These are phyloP conservation scores for Zootermopsis nevadensis DNA, from an alignment of 2,888 invertebrate species.

Conservation along the genomic window DNA sequence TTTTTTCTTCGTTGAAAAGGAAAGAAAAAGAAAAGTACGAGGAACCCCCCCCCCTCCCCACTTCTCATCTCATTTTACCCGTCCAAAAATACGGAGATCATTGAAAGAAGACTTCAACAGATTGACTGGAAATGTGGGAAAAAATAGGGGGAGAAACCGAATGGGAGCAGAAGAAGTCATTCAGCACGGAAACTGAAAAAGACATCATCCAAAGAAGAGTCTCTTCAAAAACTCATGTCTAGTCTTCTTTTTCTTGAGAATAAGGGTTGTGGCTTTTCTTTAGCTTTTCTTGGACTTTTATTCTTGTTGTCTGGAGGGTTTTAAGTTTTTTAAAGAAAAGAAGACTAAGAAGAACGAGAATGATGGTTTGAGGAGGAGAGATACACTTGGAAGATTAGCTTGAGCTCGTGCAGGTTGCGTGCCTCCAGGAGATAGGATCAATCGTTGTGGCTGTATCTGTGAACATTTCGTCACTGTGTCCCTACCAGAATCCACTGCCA, in stretches of 20 bases:
- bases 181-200: slow-evolving; percentile 41
- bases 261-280: slow-evolving; percentile 36
- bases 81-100: slow-evolving; percentile 43
- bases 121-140: slow-evolving; percentile 46
- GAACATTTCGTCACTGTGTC: slow-evolving; percentile 7
- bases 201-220: slow-evolving; percentile 35
- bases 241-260: slow-evolving; percentile 29
- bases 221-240: slow-evolving; percentile 39
- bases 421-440: slow-evolving; percentile 19
- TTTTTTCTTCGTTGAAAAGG: slow-evolving; percentile 38
- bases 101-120: slow-evolving; percentile 46
- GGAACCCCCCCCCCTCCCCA: slow-evolving; percentile 7
- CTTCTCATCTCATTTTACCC: slow-evolving; percentile 17
- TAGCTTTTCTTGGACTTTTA: slow-evolving; percentile 39
- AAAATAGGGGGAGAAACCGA: not conserved
- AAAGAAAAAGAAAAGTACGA: slow-evolving; percentile 7
- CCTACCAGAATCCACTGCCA: not conserved
- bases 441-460: slow-evolving; percentile 7
- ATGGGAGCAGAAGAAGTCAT: slow-evolving; percentile 25
- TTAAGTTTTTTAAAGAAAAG: slow-evolving; percentile 30
- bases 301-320: slow-evolving; percentile 42
- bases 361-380: slow-evolving; percentile 18
- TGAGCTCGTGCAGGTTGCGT: not conserved
- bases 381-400: slow-evolving; percentile 49
- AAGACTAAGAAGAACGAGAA: not conserved